Base-by-base conservation (phyloP, 2,888 invertebrate genomes). In the Drosophila affinis region DNA sequence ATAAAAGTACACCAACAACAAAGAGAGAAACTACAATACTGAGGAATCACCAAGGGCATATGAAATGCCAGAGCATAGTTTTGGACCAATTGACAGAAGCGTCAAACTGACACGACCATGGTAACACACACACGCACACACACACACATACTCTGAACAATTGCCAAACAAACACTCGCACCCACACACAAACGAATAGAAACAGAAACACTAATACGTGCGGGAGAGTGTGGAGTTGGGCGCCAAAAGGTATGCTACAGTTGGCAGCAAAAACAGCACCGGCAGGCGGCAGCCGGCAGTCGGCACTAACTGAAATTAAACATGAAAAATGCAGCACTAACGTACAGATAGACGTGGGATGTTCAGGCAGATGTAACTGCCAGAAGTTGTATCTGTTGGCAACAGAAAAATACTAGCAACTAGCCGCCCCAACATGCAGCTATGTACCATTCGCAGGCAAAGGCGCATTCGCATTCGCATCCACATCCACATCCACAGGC, bases 281-380 rank as follows among this genome's bases (percentile, higher is more conserved):
- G 45, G 52, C 47, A 63, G 67, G 59, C 62, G 62, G 44, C 51
- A 64, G 76, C 72, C 77, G 67, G 59, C 62, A 63, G 44, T 53
- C 68, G 76, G 77, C 77, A 87, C 82, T 87, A 87, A 82, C 82
- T 85, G 86, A 86, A 84, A 84, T 88, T 83, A 87, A 83, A 83
- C 87, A 88, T 84, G 87, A 88, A 84, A 84, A 76, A 88, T 84
- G 73, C 83, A 83, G 57, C 83, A 75, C 39, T 34, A n/a, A 10
- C n/a, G 9, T 4, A 5, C 46, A 17, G 46, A 18, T 9, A 17
- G 10, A 54, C 44, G 7, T 53, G 48, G 17, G n/a, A n/a, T 14
- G 39, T 39, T n/a, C n/a, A 1, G 63, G 53, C 62, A 62, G 48
- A 56, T 68, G 56, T 58, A 48, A 47, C 49, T 72, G 73, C 65